These are phyloP conservation scores for Phaethornis superciliosus DNA, from an alignment of 2,113 vertebrate species.

Conservation along the genomic window DNA sequence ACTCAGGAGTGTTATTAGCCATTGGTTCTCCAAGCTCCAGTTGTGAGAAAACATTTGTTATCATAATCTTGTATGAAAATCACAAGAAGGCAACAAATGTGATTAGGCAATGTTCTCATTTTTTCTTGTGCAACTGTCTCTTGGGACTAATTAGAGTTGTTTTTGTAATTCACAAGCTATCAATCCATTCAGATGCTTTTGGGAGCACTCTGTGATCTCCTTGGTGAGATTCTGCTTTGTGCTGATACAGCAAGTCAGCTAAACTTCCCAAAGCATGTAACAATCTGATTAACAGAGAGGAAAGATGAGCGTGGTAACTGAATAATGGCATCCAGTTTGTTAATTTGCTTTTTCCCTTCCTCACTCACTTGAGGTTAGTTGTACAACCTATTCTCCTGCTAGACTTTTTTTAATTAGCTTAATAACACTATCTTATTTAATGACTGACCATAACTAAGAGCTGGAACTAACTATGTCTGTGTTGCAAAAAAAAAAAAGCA, in stretches of 20 bases:
- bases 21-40: constrained; percentile 53
- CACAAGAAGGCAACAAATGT: constrained; percentile 56
- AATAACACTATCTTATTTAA: constrained; percentile 32
- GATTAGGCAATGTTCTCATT: constrained; percentile 53
- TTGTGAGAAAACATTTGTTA: constrained; percentile 71
- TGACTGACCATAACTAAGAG: constrained; percentile 18
- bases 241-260: constrained; percentile 49
- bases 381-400: constrained; percentile 32
- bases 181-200: constrained; percentile 68
- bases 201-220: constrained; percentile 55
- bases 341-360: constrained; percentile 49
- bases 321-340: background rate
- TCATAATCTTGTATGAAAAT: constrained; percentile 48
- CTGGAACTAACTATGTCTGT: background rate
- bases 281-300: constrained; percentile 12
- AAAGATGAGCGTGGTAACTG: background rate
- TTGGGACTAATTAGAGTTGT: constrained; percentile 75
- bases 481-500: background rate
- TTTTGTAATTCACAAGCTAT: constrained; percentile 74
- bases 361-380: constrained; percentile 57
- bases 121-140: constrained; percentile 71
- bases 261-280: constrained; percentile 26
- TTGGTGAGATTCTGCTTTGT: constrained; percentile 6
- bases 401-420: constrained; percentile 61
- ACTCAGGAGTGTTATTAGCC: constrained; percentile 51